A percentile compares a stretch with the other conserved stretches of the same genome.
Evolutionary conservation across 2,888 invertebrate species (phyloP).

Genomic region (Drosophila multiciliata): DNA sequence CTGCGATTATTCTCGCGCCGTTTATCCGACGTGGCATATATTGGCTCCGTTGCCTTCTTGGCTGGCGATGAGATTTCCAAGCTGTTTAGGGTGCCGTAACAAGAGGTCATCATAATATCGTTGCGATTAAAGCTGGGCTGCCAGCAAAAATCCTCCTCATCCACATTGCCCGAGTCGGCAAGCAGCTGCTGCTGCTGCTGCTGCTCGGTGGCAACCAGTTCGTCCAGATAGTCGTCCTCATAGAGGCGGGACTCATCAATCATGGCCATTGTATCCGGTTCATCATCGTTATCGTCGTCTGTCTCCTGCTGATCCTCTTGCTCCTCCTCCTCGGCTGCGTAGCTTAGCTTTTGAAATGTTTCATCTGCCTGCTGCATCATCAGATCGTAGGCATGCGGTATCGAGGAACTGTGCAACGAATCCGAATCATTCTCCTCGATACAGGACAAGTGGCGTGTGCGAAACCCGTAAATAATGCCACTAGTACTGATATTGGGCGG

Average conservation of each 20-base stretch:
- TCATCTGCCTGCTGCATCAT: constrained; percentile 83
- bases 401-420: constrained; percentile 83
- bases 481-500: constrained; percentile 41
- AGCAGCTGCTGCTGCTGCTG: constrained; percentile 31
- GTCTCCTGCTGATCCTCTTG: constrained; percentile 10
- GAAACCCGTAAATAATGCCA: constrained; percentile 82
- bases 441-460: constrained; percentile 84
- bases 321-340: constrained; percentile 30
- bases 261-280: constrained; percentile 80
- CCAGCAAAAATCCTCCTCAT: constrained; percentile 71
- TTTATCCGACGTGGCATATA: constrained; percentile 83
- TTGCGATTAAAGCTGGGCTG: constrained; percentile 68
- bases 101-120: constrained; percentile 85
- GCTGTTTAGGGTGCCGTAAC: constrained; percentile 83
- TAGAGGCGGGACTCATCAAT: constrained; percentile 83
- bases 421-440: constrained; percentile 85
- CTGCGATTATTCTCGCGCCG: constrained; percentile 81
- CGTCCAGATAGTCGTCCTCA: constrained; percentile 82
- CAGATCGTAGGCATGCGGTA: constrained; percentile 82
- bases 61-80: constrained; percentile 57
- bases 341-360: constrained; percentile 77
- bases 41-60: constrained; percentile 56
- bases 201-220: constrained; percentile 71
- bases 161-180: constrained; percentile 66
- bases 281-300: constrained; percentile 39